Conservation (phyloP, 2,113 vertebrate species). For the Paramormyrops kingsleyae region DNA sequence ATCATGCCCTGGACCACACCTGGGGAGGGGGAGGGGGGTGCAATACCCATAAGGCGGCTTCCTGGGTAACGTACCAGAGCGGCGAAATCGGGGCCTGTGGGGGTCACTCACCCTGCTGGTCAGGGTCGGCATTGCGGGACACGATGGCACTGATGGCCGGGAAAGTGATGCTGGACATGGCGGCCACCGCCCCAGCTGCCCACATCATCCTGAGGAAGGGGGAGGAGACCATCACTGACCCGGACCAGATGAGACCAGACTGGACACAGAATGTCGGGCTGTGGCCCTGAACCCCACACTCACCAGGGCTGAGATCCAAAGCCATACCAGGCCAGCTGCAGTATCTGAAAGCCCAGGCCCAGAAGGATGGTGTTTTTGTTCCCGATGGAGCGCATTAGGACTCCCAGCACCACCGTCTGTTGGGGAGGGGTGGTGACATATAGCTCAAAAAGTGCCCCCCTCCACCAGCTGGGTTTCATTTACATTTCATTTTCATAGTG, state of each 20-base stretch:
- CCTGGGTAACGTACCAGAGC: not conserved
- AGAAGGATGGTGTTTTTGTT: conserved; percentile 88
- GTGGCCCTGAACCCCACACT: conserved; percentile 39
- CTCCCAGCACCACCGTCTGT: conserved; percentile 79
- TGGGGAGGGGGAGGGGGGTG: conserved; percentile 28
- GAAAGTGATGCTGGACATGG: conserved; percentile 88
- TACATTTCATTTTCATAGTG: not conserved
- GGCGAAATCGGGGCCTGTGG: not conserved
- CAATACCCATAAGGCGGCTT: not conserved
- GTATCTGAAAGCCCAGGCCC: conserved; percentile 83
- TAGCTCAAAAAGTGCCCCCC: conserved; percentile 1
- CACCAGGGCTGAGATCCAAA: conserved; percentile 88
- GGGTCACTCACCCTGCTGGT: conserved; percentile 72
- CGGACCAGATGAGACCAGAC: not conserved
- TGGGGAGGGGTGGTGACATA: conserved; percentile 22
- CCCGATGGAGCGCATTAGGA: conserved; percentile 84
- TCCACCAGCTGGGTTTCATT: not conserved
- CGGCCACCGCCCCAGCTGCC: conserved; percentile 81
- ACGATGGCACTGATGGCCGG: conserved; percentile 81
- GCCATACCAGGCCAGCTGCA: conserved; percentile 86
- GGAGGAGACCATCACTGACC: not conserved
- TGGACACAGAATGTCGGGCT: not conserved
- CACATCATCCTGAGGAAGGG: conserved; percentile 79
- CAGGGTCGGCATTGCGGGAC: conserved; percentile 77
- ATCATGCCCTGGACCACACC: conserved; percentile 90